Conservation (phyloP, 2,113 vertebrate genomes). For the Otocyon megalotis region DNA sequence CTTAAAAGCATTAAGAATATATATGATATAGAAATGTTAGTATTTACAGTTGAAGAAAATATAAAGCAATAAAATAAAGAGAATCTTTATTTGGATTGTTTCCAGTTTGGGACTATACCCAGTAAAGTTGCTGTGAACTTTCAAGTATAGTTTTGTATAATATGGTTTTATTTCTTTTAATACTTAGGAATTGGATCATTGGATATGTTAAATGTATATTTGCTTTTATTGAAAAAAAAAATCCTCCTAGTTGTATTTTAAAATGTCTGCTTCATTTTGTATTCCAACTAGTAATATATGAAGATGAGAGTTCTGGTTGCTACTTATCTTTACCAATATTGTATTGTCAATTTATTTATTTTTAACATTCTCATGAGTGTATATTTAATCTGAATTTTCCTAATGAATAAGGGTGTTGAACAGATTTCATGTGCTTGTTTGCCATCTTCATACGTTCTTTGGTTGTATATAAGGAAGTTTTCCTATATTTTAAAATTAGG, state of each 20-base stretch:
- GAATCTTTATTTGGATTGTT: background rate
- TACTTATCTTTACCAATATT: background rate
- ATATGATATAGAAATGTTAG: background rate
- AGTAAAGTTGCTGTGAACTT: background rate
- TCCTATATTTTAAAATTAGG: background rate
- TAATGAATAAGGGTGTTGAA: background rate
- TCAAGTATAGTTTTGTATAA: background rate
- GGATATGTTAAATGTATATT: background rate
- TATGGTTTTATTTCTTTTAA: conserved; percentile 7
- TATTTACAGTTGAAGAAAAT: background rate
- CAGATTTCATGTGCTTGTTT: background rate
- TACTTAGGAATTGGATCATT: background rate
- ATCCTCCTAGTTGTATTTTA: background rate
- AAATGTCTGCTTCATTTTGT: background rate
- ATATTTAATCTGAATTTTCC: background rate
- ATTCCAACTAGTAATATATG: background rate
- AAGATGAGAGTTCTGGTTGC: background rate
- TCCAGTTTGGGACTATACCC: background rate
- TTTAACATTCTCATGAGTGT: background rate
- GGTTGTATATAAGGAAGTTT: background rate
- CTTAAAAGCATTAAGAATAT: background rate
- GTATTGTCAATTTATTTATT: background rate
- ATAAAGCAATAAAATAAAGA: background rate
- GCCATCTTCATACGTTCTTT: background rate
- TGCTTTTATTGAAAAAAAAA: background rate